These are phyloP conservation scores for Aporrectodea caliginosa DNA, from an alignment of 1,140 invertebrate species.

Conservation along the genomic window DNA sequence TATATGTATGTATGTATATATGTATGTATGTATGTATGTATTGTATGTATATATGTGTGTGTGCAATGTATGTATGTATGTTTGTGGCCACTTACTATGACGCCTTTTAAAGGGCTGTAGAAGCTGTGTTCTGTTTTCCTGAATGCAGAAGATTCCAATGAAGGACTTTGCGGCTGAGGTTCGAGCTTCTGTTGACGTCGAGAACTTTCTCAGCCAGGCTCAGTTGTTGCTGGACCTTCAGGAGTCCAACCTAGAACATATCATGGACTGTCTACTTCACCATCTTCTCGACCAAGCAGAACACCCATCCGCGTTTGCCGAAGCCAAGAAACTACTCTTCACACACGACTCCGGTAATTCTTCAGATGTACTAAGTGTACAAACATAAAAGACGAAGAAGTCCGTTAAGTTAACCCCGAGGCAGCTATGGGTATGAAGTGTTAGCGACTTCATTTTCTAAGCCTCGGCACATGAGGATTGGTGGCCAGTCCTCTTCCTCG, in stretches of 20 bases:
- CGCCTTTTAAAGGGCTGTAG: no score
- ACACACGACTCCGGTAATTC: slow-evolving; percentile 11
- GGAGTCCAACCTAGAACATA: slow-evolving; percentile 2
- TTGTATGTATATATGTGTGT: no score
- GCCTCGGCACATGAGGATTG: background rate
- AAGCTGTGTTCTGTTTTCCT: no score
- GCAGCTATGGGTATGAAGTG: background rate
- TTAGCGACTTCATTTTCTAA: background rate
- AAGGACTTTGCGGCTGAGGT: slow-evolving; percentile 19
- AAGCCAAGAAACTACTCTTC: slow-evolving; percentile 17
- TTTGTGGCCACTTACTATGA: no score
- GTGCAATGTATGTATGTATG: no score
- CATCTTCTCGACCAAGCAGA: background rate
- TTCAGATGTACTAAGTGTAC: no score
- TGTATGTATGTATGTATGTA: no score
- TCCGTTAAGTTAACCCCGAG: background rate
- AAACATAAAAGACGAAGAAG: no score
- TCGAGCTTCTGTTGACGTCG: slow-evolving; percentile 17
- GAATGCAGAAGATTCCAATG: slow-evolving; percentile 24
- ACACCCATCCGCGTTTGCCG: slow-evolving; percentile 7
- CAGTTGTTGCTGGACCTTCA: slow-evolving; percentile 10
- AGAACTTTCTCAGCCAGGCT: slow-evolving; percentile 18
- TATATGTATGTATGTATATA: no score
- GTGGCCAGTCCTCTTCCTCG: background rate
- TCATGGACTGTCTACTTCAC: slow-evolving; percentile 14